A percentile compares a stretch with the other conserved stretches of the same genome.
phyloP scores from a whole-genome alignment of 2,113 vertebrate genomes.

The Apeltes quadracus region DNA sequence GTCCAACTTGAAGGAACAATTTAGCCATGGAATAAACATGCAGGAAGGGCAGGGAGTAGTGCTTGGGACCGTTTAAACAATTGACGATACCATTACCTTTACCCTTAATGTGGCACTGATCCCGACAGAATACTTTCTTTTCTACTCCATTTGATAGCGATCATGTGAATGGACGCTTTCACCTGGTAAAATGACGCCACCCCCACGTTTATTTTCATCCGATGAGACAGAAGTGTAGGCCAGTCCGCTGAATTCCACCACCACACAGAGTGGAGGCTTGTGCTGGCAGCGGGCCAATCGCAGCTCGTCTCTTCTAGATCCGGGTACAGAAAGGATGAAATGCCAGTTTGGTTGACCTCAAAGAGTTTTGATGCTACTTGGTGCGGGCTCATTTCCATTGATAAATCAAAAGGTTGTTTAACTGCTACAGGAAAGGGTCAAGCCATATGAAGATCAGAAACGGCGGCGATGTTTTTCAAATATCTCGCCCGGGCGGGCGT shows the following conservation, averaged over 20 bases:
- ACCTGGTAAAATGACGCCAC: not conserved
- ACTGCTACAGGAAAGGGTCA: not conserved
- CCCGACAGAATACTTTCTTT: not conserved
- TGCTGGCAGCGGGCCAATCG: not conserved
- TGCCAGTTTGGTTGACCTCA: not conserved
- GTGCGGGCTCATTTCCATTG: not conserved
- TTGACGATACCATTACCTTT: not conserved
- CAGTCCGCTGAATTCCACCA: not conserved
- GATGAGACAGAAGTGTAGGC: too few relatives aligned
- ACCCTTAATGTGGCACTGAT: not conserved
- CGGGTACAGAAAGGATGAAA: not conserved
- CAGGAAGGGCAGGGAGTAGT: not conserved
- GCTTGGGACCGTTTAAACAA: not conserved
- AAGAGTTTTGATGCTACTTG: not conserved
- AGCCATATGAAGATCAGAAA: not conserved
- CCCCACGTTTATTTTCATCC: not conserved
- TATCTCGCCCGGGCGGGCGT: not conserved
- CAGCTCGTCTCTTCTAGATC: not conserved
- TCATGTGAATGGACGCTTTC: not conserved
- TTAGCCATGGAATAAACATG: not conserved
- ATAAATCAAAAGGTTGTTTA: not conserved
- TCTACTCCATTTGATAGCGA: not conserved
- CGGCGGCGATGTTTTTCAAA: not conserved
- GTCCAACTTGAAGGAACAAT: not conserved
- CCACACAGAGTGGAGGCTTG: not conserved